Evolutionary conservation across 30 jellyfish, hydroid and myxozoan species (phyloP).

Genomic region (Cassiopea xamachana): DNA sequence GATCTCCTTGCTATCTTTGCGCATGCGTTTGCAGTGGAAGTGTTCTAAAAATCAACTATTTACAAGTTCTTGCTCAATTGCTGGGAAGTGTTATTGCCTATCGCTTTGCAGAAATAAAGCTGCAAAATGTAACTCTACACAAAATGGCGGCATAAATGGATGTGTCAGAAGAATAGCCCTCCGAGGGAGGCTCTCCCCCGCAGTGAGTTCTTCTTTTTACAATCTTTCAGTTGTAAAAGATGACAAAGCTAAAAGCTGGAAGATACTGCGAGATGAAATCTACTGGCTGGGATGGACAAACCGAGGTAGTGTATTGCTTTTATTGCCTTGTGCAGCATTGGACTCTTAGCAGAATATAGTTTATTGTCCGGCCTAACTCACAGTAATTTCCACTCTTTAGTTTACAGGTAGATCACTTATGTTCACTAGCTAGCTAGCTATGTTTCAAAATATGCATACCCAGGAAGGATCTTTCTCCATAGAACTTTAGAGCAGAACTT

Average conservation of each 20-base stretch:
- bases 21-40: slow-evolving; percentile 53
- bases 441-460: neutral
- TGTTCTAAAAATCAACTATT: neutral
- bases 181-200: neutral
- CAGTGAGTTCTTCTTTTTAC: neutral
- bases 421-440: neutral
- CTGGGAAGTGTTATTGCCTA: neutral
- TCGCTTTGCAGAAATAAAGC: neutral
- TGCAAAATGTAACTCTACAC: slow-evolving; percentile 7
- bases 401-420: slow-evolving; percentile 39
- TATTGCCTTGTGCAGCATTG: slow-evolving; percentile 4
- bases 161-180: neutral
- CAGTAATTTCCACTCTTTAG: neutral
- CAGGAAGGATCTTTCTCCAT: neutral
- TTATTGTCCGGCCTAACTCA: slow-evolving; percentile 39
- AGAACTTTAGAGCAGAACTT: neutral
- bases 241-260: slow-evolving; percentile 63
- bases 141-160: neutral
- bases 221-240: slow-evolving; percentile 2
- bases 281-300: slow-evolving; percentile 50
- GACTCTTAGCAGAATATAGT: neutral
- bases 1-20: slow-evolving; percentile 34
- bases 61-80: neutral
- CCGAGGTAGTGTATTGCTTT: slow-evolving; percentile 41
- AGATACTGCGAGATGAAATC: slow-evolving; percentile 62